Base-by-base conservation (phyloP, 1,140 invertebrate species). In the Daktulosphaira vitifoliae region DNA sequence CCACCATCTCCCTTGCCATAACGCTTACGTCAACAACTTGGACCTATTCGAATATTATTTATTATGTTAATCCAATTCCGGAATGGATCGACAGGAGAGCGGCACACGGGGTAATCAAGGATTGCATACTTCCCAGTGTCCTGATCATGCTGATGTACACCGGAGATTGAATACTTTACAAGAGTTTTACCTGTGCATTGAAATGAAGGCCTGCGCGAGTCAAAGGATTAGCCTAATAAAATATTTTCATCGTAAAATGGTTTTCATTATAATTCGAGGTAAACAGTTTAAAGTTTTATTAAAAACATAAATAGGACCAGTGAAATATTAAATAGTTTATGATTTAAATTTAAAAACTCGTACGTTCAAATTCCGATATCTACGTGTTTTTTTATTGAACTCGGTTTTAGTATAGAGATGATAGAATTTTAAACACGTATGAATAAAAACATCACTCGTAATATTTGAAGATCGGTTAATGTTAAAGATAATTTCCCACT, bases 21-120 rank as follows among this genome's bases (percentile, higher is more conserved):
- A 15, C 23, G 23, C 15, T 59, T 6, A 23, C 54, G 42, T 59
- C 39, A 48, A 62, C 56, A 46, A 62, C 56, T 33, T 25, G 16
- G 25, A 22, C 39, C 42, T n/a, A 62, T 59, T n/a, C 23, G 13
- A 59, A 59, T 62, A 62, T 62, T 62, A 62, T 62, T 62, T 62
- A 62, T 62, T 48, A 62, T 62, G 42, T 9, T 46, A 48, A 62
- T 62, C 26, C 26, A 15, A 48, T 48, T 25, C 16, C 26, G 23
- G 42, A 33, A 25, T 5, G 42, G 9, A 4, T 20, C 29, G 29
- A 29, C 18, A 5, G 16, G n/a, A 23, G n/a, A 5, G 22, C 13
- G 49, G 11, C 5, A 39, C 29, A 4, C 11, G 0, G 39, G 42
- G 26, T 48, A 62, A 62, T 62, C 56, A 42, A 23, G 56, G 54